Base-by-base conservation (phyloP, 2,797 vertebrate species). In the Manis pentadactyla region DNA sequence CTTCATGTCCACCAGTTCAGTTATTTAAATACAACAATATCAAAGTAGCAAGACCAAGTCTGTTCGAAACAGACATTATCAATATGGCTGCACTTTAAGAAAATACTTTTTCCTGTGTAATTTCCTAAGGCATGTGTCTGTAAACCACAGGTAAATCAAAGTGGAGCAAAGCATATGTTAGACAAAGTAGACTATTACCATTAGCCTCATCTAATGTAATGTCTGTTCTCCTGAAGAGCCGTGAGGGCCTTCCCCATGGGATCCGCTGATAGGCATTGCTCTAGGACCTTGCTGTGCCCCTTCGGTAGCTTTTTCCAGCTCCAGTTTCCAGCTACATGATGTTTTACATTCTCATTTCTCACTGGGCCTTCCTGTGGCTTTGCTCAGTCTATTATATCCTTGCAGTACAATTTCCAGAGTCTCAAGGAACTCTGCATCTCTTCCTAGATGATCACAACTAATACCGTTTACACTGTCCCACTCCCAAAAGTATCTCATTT, bases 241-340 rank as follows among this genome's bases (percentile, higher is more conserved):
- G 0, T 29, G 34, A 85, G 9, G 37, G 2, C 21, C 14, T 8
- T 4, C 69, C 3, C 14, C 23, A 4, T 64, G 23, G 11, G 49
- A 17, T 82, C 18, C 23, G 27, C 46, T 59, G 42, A 9, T 8
- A 25, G 42, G 25, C 1, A 0, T 46, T 29, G 4, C 4, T 15
- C 2, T 23, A 37, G 39, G 23, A 46, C 42, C 5, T 61, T 31
- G 9, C 25, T 46, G 6, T 68, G 1, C 1, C n/a, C 27, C 6
- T 7, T 51, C 25, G 25, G 5, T 29, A 9, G 4, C 1, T 25
- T 11, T 51, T 69, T 69, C 3, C 17, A 42, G 13, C 31, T 57
- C 34, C 1, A 55, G 15, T 88, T 78, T 37, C 8, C 29, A 59
- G 7, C 9, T 34, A 34, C 8, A 55, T 21, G 39, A 8, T 13